Conservation (phyloP, 2,113 vertebrate genomes). For the Mohoua ochrocephala region DNA sequence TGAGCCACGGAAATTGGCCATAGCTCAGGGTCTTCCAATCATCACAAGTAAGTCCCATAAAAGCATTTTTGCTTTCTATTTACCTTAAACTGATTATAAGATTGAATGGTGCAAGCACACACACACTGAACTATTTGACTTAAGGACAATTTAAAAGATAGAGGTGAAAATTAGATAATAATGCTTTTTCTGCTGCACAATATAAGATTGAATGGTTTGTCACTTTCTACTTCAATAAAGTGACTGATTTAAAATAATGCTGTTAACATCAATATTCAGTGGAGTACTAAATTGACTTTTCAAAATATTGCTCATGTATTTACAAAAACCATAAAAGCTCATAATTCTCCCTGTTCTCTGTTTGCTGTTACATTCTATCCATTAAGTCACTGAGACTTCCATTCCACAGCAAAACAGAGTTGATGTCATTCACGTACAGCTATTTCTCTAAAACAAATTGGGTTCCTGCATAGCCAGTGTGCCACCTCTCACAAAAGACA, state of each 20-base stretch:
- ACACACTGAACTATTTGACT: not conserved
- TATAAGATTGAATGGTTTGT: not conserved
- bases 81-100: not conserved
- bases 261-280: not conserved
- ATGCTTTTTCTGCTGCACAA: not conserved
- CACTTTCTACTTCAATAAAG: not conserved
- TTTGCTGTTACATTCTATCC: not conserved
- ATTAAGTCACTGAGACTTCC: not conserved
- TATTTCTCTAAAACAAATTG: not conserved
- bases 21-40: not conserved
- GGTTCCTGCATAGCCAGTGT: not conserved
- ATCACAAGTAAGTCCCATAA: not conserved
- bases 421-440: not conserved
- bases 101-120: not conserved
- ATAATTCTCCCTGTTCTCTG: not conserved
- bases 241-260: not conserved
- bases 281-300: not conserved
- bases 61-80: not conserved
- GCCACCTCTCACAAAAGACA: not conserved
- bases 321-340: not conserved
- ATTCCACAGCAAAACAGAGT: not conserved
- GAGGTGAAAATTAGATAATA: not conserved
- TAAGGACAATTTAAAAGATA: not conserved
- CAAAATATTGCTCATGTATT: not conserved
- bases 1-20: not conserved